A percentile compares a stretch with the other conserved stretches of the same genome.
Conservation (phyloP, 2,797 vertebrate genomes). For the Peromyscus eremicus region DNA sequence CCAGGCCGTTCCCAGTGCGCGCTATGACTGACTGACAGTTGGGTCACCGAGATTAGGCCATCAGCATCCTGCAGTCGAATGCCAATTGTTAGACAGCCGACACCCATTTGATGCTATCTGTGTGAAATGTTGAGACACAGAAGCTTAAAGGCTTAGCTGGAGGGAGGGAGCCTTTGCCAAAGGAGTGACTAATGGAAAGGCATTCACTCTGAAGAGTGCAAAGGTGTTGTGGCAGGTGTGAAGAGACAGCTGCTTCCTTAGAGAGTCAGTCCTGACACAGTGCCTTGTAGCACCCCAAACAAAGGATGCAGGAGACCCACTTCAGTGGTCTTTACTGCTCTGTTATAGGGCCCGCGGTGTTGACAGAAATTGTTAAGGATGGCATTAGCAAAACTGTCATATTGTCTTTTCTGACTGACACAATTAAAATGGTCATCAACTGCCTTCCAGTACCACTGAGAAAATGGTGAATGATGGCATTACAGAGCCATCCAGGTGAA, state of each 20-base stretch:
- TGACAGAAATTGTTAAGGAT: slow-evolving; percentile 56
- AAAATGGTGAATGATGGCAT: background rate
- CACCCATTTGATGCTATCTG: background rate
- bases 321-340: background rate
- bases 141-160: slow-evolving; percentile 50
- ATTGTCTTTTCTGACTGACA: slow-evolving; percentile 57
- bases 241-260: background rate
- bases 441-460: background rate
- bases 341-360: background rate
- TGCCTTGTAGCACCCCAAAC: background rate
- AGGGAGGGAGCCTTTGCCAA: background rate
- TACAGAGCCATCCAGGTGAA: background rate
- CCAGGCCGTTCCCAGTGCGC: background rate
- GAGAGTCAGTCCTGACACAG: background rate
- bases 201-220: background rate
- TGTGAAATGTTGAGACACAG: slow-evolving; percentile 42
- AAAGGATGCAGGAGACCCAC: background rate
- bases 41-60: background rate
- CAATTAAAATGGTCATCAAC: background rate
- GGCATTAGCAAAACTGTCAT: slow-evolving; percentile 3
- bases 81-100: background rate
- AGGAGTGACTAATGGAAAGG: background rate
- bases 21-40: background rate
- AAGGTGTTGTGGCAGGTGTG: background rate
- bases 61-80: background rate